A percentile compares a stretch with the other conserved stretches of the same genome.
phyloP scores from a whole-genome alignment of 2,888 invertebrate genomes.

The Habrosyne pyritoides region DNA sequence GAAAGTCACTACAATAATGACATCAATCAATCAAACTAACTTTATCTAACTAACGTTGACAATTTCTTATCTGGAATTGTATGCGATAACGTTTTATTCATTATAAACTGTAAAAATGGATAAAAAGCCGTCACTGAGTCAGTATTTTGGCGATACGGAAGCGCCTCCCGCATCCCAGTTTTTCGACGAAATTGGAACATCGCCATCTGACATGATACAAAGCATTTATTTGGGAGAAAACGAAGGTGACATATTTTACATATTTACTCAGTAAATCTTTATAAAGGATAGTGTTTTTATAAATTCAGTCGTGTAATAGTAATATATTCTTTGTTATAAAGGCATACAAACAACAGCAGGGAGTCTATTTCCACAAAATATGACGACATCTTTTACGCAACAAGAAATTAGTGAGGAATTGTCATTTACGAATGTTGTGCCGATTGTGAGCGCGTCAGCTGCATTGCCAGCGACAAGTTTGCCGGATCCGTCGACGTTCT shows the following conservation, averaged over 20 bases:
- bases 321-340: slow-evolving; percentile 23
- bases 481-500: slow-evolving; percentile 79
- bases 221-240: slow-evolving; percentile 74
- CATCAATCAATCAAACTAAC: neutral
- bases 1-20: too few relatives aligned
- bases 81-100: slow-evolving; percentile 8
- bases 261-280: slow-evolving; percentile 16
- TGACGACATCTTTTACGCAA: slow-evolving; percentile 60
- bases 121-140: slow-evolving; percentile 81
- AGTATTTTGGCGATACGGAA: slow-evolving; percentile 80
- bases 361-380: slow-evolving; percentile 54
- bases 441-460: slow-evolving; percentile 63
- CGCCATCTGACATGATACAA: slow-evolving; percentile 77
- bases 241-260: slow-evolving; percentile 48
- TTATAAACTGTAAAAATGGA: slow-evolving; percentile 58
- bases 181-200: slow-evolving; percentile 78
- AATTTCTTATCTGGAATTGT: neutral
- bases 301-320: neutral
- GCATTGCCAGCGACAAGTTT: slow-evolving; percentile 67
- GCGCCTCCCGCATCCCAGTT: slow-evolving; percentile 75
- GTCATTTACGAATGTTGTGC: slow-evolving; percentile 60
- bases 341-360: slow-evolving; percentile 46
- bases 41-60: neutral
- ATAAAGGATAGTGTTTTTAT: slow-evolving; percentile 7
- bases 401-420: slow-evolving; percentile 56